phyloP scores from a whole-genome alignment of 2,797 vertebrate genomes.

The Hylomyscus alleni region DNA sequence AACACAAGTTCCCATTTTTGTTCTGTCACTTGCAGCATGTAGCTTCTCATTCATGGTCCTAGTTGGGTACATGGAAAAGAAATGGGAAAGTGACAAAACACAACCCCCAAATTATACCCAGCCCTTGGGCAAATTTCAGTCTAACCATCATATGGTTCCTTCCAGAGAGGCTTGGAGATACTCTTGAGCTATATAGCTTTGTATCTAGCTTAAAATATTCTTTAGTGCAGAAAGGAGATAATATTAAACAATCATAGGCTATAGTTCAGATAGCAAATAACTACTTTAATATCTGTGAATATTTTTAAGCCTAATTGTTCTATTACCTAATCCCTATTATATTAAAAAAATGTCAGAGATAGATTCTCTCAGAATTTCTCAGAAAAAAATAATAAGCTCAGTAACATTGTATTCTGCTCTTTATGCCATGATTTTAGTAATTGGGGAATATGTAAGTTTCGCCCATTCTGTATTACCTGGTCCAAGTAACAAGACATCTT shows the following conservation, averaged over 20 bases:
- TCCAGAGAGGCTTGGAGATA: neutral
- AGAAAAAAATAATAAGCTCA: slow-evolving; percentile 45
- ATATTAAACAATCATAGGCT: neutral
- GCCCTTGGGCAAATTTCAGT: neutral
- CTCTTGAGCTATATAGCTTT: neutral
- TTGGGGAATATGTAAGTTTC: neutral
- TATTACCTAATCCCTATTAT: neutral
- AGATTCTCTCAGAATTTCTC: neutral
- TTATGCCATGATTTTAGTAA: slow-evolving; percentile 15
- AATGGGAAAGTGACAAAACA: neutral
- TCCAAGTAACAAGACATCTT: neutral
- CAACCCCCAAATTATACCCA: neutral
- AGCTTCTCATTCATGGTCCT: neutral
- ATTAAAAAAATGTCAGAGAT: neutral
- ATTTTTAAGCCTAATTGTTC: neutral
- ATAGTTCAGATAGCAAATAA: slow-evolving; percentile 44
- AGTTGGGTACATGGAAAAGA: neutral
- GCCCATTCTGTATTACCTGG: neutral
- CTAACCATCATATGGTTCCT: slow-evolving; percentile 20
- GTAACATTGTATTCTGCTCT: slow-evolving; percentile 24
- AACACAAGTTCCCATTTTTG: neutral
- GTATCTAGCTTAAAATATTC: neutral
- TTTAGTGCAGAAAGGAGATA: neutral
- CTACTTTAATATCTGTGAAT: neutral
- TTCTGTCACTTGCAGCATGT: neutral